phyloP scores from a whole-genome alignment of 2,113 vertebrate species.

The Gorsachius goisagi region DNA sequence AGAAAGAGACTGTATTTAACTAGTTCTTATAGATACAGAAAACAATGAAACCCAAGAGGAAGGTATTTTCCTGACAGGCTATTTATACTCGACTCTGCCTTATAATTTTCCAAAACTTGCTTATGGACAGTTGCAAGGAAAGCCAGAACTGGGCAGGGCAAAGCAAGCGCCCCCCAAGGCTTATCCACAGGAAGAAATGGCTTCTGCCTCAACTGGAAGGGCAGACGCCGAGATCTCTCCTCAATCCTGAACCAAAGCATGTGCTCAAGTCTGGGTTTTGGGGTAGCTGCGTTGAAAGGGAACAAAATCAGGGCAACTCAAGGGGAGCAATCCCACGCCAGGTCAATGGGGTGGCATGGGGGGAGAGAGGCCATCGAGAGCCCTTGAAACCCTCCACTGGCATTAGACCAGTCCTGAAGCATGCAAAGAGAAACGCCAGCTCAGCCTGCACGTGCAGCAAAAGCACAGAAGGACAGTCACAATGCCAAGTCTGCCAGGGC shows the following conservation, averaged over 20 bases:
- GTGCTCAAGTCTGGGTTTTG: neutral
- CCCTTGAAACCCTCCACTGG: neutral
- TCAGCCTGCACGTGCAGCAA: rapidly evolving
- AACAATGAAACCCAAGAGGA: neutral
- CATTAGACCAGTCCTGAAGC: rapidly evolving
- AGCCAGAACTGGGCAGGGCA: neutral
- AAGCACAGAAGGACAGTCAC: neutral
- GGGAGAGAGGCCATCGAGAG: neutral
- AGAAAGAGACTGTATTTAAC: neutral
- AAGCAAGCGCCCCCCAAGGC: neutral
- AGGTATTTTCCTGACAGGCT: neutral
- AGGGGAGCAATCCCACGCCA: neutral
- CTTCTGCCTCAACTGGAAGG: neutral
- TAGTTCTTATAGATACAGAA: neutral
- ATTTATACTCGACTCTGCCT: neutral
- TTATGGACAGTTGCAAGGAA: neutral
- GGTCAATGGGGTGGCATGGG: neutral
- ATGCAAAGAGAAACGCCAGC: neutral
- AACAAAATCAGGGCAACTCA: neutral
- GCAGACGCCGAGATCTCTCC: neutral
- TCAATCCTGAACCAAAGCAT: neutral
- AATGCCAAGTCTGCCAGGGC: neutral
- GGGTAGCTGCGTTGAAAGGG: neutral
- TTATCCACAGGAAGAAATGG: neutral
- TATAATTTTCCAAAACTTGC: neutral